Percentiles rank a stretch among this genome's conserved stretches.
Evolutionary conservation across 2,888 invertebrate species (phyloP).

Genomic region (Eubasilissa splendida): DNA sequence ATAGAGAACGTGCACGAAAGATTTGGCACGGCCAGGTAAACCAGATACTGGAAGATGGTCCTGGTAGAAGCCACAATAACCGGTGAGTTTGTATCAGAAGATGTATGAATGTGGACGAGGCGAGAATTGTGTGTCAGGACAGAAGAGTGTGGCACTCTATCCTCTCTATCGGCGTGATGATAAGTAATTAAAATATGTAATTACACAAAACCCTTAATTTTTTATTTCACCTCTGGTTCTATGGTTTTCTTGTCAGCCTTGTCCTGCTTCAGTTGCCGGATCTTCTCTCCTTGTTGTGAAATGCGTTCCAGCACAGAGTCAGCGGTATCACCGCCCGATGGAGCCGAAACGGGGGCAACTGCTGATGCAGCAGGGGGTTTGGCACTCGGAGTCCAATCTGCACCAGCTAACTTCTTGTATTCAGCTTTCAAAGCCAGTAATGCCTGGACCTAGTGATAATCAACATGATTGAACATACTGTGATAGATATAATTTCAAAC

Average conservation of each 20-base stretch:
- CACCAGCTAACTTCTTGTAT: constrained; percentile 77
- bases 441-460: constrained; percentile 61
- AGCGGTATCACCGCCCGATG: constrained; percentile 39
- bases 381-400: constrained; percentile 69
- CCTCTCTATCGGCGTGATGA: too few relatives aligned
- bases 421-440: constrained; percentile 77
- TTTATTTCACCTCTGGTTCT: constrained; percentile 68
- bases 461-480: background rate
- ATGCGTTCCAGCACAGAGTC: constrained; percentile 64
- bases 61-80: too few relatives aligned
- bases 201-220: too few relatives aligned
- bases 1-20: too few relatives aligned
- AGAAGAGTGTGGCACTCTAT: too few relatives aligned
- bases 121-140: too few relatives aligned
- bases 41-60: too few relatives aligned
- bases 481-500: too few relatives aligned
- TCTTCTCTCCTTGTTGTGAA: constrained; percentile 77
- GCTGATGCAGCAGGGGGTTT: constrained; percentile 48
- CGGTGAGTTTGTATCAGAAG: too few relatives aligned
- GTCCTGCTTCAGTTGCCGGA: constrained; percentile 79
- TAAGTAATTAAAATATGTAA: too few relatives aligned
- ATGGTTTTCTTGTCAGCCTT: constrained; percentile 77
- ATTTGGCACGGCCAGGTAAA: too few relatives aligned
- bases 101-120: too few relatives aligned
- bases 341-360: constrained; percentile 47